Base-by-base conservation (phyloP, 2,797 vertebrate species). In the Amniataba percoides region DNA sequence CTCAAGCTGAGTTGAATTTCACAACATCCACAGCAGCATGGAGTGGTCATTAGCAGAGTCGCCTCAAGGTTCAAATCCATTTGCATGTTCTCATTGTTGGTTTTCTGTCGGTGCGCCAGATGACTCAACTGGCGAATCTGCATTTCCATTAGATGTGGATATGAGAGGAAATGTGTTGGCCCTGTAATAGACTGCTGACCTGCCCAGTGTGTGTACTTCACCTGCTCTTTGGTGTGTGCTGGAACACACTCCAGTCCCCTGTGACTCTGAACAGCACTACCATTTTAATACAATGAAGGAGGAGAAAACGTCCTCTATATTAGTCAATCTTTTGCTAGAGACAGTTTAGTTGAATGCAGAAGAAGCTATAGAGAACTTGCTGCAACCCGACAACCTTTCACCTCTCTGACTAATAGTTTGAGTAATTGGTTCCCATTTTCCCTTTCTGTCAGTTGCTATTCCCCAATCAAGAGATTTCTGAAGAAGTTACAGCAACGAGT, bases 401-500 rank as follows among this genome's bases (percentile, higher is more conserved):
- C 71, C 66, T 72, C 58, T 7, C 27, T 55, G 25, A 68, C 46
- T 62, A 42, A 77, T 42, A 49, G n/a, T 71, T 66, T 74, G 27
- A 0, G 53, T 21, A 62, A 74, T 61, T 60, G 15, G 42, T 78
- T 88, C 83, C 75, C 25, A 1, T 80, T 87, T 84, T 86, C 34
- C 56, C 25, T 67, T 70, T 69, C 19, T 71, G 68, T 68, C 71
- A 3, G 85, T 85, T 83, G 48, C 58, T 77, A 66, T 86, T 85
- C 74, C 56, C 9, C 45, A 62, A 74, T 74, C 71, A 31, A 70
- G 45, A 12, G 36, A 48, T 83, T 86, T 77, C 75, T 72, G 34
- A 83, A 83, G 42, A 70, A 18, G 45, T 74, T 57, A 43, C 73
- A 74, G 12, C 58, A 76, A 39, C n/a, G 40, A 56, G 21, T 36